Evolutionary conservation across 2,113 vertebrate genomes (phyloP).

Genomic region (Grus americana): DNA sequence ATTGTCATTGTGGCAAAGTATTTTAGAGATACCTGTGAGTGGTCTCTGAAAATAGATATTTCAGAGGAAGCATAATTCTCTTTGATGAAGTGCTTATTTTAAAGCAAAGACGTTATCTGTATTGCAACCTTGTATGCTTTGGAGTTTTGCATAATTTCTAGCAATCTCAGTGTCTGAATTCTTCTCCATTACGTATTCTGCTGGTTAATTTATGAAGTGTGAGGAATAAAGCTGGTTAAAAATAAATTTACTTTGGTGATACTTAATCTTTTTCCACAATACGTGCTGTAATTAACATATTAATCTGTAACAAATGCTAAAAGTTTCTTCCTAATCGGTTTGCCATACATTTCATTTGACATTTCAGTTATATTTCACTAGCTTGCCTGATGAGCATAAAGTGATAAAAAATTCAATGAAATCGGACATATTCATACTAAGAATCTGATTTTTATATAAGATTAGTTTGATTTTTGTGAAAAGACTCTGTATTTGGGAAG

Average conservation of each 20-base stretch:
- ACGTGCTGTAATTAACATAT: constrained; percentile 67
- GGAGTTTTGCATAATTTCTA: constrained; percentile 62
- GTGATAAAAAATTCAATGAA: background rate
- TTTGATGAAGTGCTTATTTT: constrained; percentile 49
- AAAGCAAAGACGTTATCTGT: constrained; percentile 45
- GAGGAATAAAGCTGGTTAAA: constrained; percentile 64
- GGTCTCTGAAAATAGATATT: background rate
- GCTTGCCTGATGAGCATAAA: background rate
- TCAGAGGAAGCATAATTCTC: constrained; percentile 1
- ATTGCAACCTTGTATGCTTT: background rate
- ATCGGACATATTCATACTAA: constrained; percentile 4
- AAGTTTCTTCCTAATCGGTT: constrained; percentile 61
- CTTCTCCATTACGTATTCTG: constrained; percentile 26
- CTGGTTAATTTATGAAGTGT: constrained; percentile 67
- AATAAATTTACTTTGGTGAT: constrained; percentile 71
- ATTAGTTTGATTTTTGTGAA: constrained; percentile 55
- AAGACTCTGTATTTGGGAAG: background rate
- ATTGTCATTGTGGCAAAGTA: background rate
- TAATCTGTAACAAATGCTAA: constrained; percentile 66
- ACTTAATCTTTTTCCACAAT: constrained; percentile 64
- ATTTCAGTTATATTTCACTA: constrained; percentile 51
- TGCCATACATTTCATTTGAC: constrained; percentile 52
- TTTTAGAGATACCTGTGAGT: background rate
- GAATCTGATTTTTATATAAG: constrained; percentile 13
- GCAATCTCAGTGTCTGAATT: constrained; percentile 6